phyloP scores from a whole-genome alignment of 2,797 vertebrate genomes.

The Chrysocyon brachyurus region DNA sequence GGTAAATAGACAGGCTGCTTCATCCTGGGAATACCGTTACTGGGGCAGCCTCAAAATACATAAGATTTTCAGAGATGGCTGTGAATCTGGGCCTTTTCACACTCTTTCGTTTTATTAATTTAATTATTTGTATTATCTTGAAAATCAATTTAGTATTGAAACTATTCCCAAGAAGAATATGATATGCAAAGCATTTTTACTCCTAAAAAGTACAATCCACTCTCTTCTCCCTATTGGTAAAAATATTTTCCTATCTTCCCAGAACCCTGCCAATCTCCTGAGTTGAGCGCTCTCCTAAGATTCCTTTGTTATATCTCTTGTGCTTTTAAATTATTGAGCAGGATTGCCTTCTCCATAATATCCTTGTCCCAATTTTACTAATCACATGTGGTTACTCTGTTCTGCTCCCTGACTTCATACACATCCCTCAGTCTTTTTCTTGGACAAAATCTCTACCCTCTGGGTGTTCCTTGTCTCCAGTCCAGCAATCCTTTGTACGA shows the following conservation, averaged over 20 bases:
- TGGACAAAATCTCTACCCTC: background rate
- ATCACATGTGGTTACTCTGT: background rate
- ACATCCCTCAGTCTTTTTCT: background rate
- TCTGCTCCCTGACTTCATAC: background rate
- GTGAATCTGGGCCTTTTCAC: background rate
- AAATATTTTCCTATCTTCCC: background rate
- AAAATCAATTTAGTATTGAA: constrained; percentile 16
- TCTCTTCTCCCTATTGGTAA: background rate
- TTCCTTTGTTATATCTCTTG: background rate
- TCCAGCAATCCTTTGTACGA: background rate
- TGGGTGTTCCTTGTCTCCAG: background rate
- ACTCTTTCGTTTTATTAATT: background rate
- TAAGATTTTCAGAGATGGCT: background rate
- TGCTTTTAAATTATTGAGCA: constrained; percentile 61
- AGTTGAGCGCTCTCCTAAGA: background rate
- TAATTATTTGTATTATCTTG: background rate
- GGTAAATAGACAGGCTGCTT: background rate
- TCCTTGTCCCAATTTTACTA: background rate
- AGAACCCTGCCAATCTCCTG: background rate
- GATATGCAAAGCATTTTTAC: background rate
- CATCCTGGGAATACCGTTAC: background rate
- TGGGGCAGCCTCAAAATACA: background rate
- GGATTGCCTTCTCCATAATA: background rate
- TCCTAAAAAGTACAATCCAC: background rate
- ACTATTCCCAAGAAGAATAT: background rate